Evolutionary conservation across 2,888 invertebrate species (phyloP).

Genomic region (Gari tellinella): DNA sequence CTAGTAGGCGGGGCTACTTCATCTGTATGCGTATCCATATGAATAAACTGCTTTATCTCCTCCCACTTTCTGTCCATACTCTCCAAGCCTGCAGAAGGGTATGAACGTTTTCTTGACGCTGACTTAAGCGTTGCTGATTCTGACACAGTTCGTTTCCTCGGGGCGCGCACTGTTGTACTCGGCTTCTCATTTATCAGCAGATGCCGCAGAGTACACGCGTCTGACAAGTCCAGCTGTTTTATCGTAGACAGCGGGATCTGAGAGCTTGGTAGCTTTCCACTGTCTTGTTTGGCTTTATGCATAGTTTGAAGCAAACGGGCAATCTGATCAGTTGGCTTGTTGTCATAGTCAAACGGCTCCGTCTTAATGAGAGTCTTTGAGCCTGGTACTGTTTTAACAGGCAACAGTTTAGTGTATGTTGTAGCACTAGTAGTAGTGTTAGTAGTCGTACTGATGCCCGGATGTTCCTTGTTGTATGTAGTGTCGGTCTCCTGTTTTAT

Average conservation of each 20-base stretch:
- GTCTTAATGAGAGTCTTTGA: too few relatives aligned
- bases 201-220: conserved; percentile 37
- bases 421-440: too few relatives aligned
- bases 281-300: too few relatives aligned
- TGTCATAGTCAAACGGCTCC: neutral
- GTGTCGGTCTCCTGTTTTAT: conserved; percentile 19
- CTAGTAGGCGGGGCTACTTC: neutral
- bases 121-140: conserved; percentile 22
- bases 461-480: too few relatives aligned
- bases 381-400: too few relatives aligned
- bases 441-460: too few relatives aligned
- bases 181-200: conserved; percentile 25
- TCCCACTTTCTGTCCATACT: conserved; percentile 78
- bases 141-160: conserved; percentile 39
- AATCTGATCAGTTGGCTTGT: neutral
- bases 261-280: too few relatives aligned
- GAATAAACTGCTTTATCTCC: conserved; percentile 75
- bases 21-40: conserved; percentile 38
- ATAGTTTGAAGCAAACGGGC: too few relatives aligned
- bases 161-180: conserved; percentile 11
- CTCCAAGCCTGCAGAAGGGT: conserved; percentile 43
- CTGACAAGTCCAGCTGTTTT: conserved; percentile 34
- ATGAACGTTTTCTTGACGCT: conserved; percentile 38
- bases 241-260: too few relatives aligned
- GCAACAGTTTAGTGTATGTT: too few relatives aligned